Evolutionary conservation across 2,113 vertebrate genomes (phyloP).

Genomic region (Sebastes schlegelii): DNA sequence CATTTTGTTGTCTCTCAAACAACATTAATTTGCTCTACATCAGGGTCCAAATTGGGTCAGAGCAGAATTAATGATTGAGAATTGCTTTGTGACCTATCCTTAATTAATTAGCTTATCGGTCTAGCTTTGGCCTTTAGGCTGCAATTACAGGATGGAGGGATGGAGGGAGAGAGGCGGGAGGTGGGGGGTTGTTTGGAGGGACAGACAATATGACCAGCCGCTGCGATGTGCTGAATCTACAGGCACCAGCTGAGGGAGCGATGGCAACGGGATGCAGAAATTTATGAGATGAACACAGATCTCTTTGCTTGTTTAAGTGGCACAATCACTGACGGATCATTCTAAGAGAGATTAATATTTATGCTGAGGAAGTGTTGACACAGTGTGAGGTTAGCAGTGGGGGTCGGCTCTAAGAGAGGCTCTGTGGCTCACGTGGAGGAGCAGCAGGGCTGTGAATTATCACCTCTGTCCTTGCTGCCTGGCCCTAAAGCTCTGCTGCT

Average conservation of each 20-base stretch:
- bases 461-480: slow-evolving; percentile 21
- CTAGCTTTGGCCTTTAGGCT: slow-evolving; percentile 63
- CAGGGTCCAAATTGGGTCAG: slow-evolving; percentile 45
- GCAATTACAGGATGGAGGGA: slow-evolving; percentile 46
- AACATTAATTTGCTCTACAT: slow-evolving; percentile 48
- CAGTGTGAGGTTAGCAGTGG: slow-evolving; percentile 30
- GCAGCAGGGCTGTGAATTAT: slow-evolving; percentile 63
- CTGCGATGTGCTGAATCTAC: slow-evolving; percentile 14
- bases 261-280: slow-evolving; percentile 3
- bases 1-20: slow-evolving; percentile 42
- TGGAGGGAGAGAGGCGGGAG: slow-evolving; percentile 4
- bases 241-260: not conserved
- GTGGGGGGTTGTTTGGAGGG: not conserved
- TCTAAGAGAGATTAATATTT: slow-evolving; percentile 47
- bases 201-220: slow-evolving; percentile 8
- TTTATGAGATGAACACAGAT: not conserved
- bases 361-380: slow-evolving; percentile 39
- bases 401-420: slow-evolving; percentile 16
- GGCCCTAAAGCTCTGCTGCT: slow-evolving; percentile 49
- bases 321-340: slow-evolving; percentile 19
- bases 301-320: slow-evolving; percentile 35
- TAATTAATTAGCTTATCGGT: slow-evolving; percentile 71
- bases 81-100: slow-evolving; percentile 57
- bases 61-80: slow-evolving; percentile 52
- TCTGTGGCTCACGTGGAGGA: slow-evolving; percentile 36